Evolutionary conservation across 2,888 invertebrate species (phyloP), one percentile per base, ranked within the genome.

Genomic region (Drosophila pseudotalamancana): DNA sequence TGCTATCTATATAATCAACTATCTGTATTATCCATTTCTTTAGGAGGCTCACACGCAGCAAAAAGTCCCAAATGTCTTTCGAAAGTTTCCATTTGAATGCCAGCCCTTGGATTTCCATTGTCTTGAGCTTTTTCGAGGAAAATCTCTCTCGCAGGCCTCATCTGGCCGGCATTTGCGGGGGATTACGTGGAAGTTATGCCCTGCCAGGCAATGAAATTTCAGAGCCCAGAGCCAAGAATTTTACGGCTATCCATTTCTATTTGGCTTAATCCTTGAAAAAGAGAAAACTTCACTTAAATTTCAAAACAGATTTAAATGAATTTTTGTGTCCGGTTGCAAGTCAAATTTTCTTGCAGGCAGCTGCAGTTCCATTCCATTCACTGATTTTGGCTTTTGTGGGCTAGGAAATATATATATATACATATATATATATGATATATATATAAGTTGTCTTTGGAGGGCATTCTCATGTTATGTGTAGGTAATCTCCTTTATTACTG

Each of bases 401-500:
- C 6, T 12, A 9, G 12, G 9, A 34, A 6, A 66, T 6, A 25
- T 1, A 19, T 31, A 31, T 27, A 42, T 42, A 43, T 40, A 16
- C 25, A 16, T 29, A 43, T 43, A 18, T 31, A 18, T 35, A 25
- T 48, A 59, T 56, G 62, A 21, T 63, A 80, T 77, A 64, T n/a
- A 79, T 80, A 76, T 80, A n/a, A n/a, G n/a, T 67, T 51, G 66
- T 65, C 54, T 69, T 69, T 69, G 37, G 46, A 53, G 61, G 57
- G 65, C 55, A 67, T 69, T 72, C 75, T 72, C 77, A 79, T 85
- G 84, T 73, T 77, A 80, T 86, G 83, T 77, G 80, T 72, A 69
- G 84, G 81, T 84, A 84, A 84, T 84, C 83, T 84, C 71, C 77
- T 84, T 84, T 84, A 84, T 84, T 86, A 86, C 83, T 84, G 86